These are phyloP conservation scores for Fulica atra DNA, from an alignment of 2,113 vertebrate species.

Conservation along the genomic window DNA sequence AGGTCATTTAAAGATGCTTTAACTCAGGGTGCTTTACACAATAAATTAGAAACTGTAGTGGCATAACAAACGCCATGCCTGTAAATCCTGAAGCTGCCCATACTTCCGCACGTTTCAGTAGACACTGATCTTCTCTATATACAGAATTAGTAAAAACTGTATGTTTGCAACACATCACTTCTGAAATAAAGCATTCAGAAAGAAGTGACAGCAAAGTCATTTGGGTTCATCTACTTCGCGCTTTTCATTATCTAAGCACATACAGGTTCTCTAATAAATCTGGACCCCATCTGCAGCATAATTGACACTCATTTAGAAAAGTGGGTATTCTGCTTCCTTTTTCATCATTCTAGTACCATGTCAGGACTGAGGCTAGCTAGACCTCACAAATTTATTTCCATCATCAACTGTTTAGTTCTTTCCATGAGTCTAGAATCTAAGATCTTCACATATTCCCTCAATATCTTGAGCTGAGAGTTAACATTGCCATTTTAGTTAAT, in stretches of 20 bases:
- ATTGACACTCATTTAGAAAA: neutral
- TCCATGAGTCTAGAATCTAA: neutral
- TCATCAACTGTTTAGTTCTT: neutral
- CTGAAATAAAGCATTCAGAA: neutral
- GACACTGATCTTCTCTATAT: neutral
- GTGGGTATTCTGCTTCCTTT: neutral
- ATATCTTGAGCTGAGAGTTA: neutral
- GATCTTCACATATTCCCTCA: neutral
- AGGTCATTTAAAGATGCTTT: neutral
- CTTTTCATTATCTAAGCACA: neutral
- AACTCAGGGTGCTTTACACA: neutral
- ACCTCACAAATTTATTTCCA: neutral
- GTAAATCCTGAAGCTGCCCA: neutral
- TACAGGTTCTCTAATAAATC: neutral
- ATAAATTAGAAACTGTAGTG: neutral
- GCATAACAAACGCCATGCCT: neutral
- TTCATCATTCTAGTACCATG: neutral
- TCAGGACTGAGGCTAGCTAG: neutral
- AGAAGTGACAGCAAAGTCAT: neutral
- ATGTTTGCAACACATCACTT: neutral
- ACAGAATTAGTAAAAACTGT: neutral
- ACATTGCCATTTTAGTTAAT: neutral
- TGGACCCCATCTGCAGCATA: neutral
- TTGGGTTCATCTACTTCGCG: neutral
- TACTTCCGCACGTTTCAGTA: neutral